Evolutionary conservation across 2,888 invertebrate genomes (phyloP).

Genomic region (Dichetophora obliterata): DNA sequence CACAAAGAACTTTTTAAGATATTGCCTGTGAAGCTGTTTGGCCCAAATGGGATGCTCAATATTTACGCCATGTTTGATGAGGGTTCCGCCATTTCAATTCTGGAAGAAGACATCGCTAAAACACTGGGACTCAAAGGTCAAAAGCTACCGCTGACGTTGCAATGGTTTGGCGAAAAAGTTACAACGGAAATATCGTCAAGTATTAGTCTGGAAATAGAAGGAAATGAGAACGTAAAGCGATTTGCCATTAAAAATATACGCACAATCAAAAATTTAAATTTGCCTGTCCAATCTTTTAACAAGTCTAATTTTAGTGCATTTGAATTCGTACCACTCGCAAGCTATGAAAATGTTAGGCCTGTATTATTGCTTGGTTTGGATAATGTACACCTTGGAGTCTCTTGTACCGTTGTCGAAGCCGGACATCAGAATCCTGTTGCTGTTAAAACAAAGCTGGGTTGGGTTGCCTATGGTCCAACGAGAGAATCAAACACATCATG

Average conservation of each 20-base stretch:
- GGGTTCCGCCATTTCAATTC: too few relatives aligned
- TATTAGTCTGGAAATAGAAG: too few relatives aligned
- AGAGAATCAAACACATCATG: too few relatives aligned
- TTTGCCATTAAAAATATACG: too few relatives aligned
- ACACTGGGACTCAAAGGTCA: constrained; percentile 14
- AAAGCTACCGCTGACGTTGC: not conserved
- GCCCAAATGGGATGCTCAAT: too few relatives aligned
- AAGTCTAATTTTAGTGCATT: not conserved
- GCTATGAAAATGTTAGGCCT: not conserved
- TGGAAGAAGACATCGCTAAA: too few relatives aligned
- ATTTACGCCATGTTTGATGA: too few relatives aligned
- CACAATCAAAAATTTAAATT: not conserved
- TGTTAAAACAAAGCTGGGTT: not conserved
- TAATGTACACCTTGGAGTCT: not conserved
- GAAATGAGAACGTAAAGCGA: too few relatives aligned
- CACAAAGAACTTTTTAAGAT: too few relatives aligned
- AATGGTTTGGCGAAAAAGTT: constrained; percentile 5
- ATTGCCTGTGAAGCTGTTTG: too few relatives aligned
- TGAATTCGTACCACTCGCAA: not conserved
- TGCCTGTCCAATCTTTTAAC: not conserved
- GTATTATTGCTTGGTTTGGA: constrained; percentile 4
- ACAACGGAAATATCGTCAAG: constrained; percentile 1
- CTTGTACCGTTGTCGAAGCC: too few relatives aligned
- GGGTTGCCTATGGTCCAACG: not conserved
- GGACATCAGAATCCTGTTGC: not conserved